These are phyloP conservation scores for Ichneumon xanthorius DNA, from an alignment of 2,888 invertebrate genomes.

Conservation along the genomic window DNA sequence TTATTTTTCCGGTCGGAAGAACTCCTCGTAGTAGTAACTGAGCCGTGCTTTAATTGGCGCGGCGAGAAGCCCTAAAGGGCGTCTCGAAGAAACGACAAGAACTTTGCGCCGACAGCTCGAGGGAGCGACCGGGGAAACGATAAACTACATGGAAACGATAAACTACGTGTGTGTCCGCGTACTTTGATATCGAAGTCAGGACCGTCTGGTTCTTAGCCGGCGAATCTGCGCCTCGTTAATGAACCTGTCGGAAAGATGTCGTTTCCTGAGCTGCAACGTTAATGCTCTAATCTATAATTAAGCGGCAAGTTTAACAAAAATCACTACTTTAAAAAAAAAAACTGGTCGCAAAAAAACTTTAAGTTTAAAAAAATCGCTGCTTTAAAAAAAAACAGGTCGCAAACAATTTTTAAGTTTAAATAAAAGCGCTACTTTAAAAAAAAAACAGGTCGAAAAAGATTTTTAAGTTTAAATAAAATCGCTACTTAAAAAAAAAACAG, in stretches of 20 bases:
- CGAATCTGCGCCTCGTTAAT: constrained; percentile 6
- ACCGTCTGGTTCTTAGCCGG: not conserved
- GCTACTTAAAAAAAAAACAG: too few species aligned
- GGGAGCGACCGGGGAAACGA: not conserved
- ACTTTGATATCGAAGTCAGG: not conserved
- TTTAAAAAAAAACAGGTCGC: too few species aligned
- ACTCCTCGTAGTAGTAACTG: constrained; percentile 38
- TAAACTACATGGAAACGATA: constrained; percentile 11
- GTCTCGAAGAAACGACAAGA: constrained; percentile 51
- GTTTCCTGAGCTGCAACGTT: constrained; percentile 5
- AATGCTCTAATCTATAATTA: not conserved
- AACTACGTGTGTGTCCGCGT: not conserved
- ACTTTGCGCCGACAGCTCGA: constrained; percentile 52
- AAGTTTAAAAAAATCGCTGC: too few species aligned
- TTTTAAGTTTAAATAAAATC: too few species aligned
- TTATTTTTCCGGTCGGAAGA: constrained; percentile 61
- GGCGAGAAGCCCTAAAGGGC: constrained; percentile 5
- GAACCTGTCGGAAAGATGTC: constrained; percentile 25
- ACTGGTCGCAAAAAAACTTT: too few species aligned
- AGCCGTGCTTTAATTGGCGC: constrained; percentile 61
- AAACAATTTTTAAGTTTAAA: too few species aligned
- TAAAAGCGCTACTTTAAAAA: too few species aligned
- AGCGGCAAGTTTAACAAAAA: not conserved
- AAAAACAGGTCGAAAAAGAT: too few species aligned
- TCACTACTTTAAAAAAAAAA: too few species aligned